Evolutionary conservation across 2,113 vertebrate genomes (phyloP), one percentile per base, ranked within the genome.

Genomic region (Rhinogobius similis): DNA sequence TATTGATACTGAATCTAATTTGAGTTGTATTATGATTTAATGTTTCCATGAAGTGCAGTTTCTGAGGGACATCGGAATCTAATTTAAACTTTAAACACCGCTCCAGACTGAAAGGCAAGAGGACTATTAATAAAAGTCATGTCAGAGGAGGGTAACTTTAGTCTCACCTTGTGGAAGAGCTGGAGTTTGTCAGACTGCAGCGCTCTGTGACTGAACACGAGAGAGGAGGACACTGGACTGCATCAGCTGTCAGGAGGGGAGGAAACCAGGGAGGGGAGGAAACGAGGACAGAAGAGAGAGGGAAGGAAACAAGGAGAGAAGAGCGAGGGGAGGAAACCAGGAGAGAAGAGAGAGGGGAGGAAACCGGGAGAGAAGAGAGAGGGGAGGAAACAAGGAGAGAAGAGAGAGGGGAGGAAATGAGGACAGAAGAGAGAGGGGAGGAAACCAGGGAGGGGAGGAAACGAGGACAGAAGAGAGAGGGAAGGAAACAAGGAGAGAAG

Each of bases 51-150:
- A 48, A 55, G 52, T 55, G 26, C 10, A 50, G 10, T 65, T 56
- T 56, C 13, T 41, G 1, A 26, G 23, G 23, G 41, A n/a, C 5
- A 24, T 75, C 20, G n/a, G 36, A 23, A 36, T 14, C 16, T 38
- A 21, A 65, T 32, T 29, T 52, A 21, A 77, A 24, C 63, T 73
- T 52, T 58, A 24, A 48, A 32, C 23, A 46, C 21, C 50, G 69
- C 29, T 48, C 64, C 79, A 75, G 71, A 77, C 73, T 46, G 9
- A n/a, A 65, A 16, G 73, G 53, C 68, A 43, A 24, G 48, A 50
- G 62, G 67, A 59, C 71, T 77, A 79, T 82, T 72, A 75, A 78
- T 78, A 72, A 80, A 13, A 70, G 56, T 48, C 58, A 3, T 62
- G 32, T 55, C 12, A 62, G 64, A 38, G 52, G 59, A 3, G 2